Percentiles rank a stretch among this genome's conserved stretches.
These are phyloP conservation scores for Dysmachus trigonus DNA, from an alignment of 2,888 invertebrate species.

Conservation along the genomic window DNA sequence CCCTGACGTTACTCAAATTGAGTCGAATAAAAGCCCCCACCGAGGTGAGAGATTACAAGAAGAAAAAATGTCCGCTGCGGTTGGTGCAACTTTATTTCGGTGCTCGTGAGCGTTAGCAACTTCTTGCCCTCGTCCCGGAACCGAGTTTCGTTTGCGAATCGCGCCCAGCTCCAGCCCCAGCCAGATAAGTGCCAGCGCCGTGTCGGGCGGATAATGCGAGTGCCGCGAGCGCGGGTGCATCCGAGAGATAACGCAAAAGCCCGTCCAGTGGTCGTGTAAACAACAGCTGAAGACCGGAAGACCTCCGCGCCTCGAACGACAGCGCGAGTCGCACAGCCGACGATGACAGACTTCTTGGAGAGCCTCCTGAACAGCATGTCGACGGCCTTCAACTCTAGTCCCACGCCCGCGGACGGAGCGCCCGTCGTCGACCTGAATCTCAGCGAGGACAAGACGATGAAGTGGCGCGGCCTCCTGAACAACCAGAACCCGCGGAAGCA, in stretches of 20 bases:
- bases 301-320: background rate
- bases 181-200: background rate
- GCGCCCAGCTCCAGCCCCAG: background rate
- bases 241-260: conserved; percentile 15
- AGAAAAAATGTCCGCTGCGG: conserved; percentile 46
- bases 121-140: conserved; percentile 18
- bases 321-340: too few relatives aligned
- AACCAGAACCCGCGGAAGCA: conserved; percentile 63
- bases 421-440: conserved; percentile 58
- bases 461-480: conserved; percentile 63
- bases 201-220: background rate
- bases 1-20: background rate
- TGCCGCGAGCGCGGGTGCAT: background rate
- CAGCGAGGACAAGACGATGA: conserved; percentile 62
- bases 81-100: conserved; percentile 42
- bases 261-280: conserved; percentile 7
- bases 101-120: conserved; percentile 22
- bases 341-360: conserved; percentile 60
- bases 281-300: conserved; percentile 32
- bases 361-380: conserved; percentile 57
- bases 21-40: background rate
- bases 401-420: conserved; percentile 55
- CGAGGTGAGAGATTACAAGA: conserved; percentile 19
- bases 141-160: background rate
- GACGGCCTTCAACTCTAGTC: conserved; percentile 49